Evolutionary conservation across 2,888 invertebrate species (phyloP), one percentile per base, ranked within the genome.

Genomic region (Stenodema calcarata): DNA sequence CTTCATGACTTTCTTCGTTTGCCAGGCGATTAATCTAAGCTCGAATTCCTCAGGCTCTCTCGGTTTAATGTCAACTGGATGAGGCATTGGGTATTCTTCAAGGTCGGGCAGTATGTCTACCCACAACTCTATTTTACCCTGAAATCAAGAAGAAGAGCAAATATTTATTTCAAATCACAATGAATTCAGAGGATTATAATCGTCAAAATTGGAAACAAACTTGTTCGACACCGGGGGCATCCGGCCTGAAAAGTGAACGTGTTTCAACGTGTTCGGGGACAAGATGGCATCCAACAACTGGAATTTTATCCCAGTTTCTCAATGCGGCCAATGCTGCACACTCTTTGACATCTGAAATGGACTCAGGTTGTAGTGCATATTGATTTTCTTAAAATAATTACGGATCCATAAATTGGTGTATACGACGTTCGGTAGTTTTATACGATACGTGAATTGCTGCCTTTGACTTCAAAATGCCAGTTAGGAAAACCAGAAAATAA

Each of bases 231-330:
- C 95, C 96, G 0, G 96, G 95, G 90, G 94, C 94, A 42, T 94
- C 93, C 0, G 94, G 93, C 90, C 95, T 94, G 90, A 93, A 95
- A 16, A 99, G 92, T 0, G 95, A 93, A 85, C 98, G 93, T 0
- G 96, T 96, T 91, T 99, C 98, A 7, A 99, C 95, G 91, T 99
- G 98, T 90, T 99, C 98, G 0, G 97, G 97, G 0, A 98, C 96
- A 50, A 98, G 91, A 82, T 92, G 92, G 89, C 94, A 94, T 0
- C 97, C 97, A 89, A 95, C 94, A 83, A 95, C 91, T 0, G 96
- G 96, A 87, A 98, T 92, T 87, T 95, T 94, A 1, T 95, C 92
- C 95, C 97, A 95, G 86, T 93, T 93, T 88, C 94, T 94, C 83
- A 98, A 92, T 0, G 95, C 94, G 83, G 93, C 93, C 86, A 98